Percentiles rank a stretch among this genome's conserved stretches.
These are phyloP conservation scores for Fistularia tabacaria DNA, from an alignment of 2,797 vertebrate species.

Conservation along the genomic window DNA sequence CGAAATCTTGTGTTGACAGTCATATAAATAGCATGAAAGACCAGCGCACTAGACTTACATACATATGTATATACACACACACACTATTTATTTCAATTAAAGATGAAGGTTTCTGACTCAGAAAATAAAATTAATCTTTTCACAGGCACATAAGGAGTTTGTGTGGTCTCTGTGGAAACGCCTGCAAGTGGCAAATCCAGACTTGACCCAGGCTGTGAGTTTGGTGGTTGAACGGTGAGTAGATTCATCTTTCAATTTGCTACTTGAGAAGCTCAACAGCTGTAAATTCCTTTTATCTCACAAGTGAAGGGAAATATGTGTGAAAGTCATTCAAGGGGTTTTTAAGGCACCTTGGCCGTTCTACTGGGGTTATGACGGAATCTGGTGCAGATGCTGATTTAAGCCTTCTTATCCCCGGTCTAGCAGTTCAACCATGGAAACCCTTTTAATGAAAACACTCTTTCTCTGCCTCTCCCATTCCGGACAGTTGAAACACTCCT, in stretches of 20 bases:
- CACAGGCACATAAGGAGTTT: slow-evolving; percentile 95
- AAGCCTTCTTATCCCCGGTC: slow-evolving; percentile 77
- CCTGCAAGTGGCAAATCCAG: slow-evolving; percentile 86
- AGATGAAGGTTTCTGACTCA: slow-evolving; percentile 28
- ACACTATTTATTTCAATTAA: slow-evolving; percentile 30
- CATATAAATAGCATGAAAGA: no score
- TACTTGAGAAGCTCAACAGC: slow-evolving; percentile 59
- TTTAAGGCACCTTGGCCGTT: slow-evolving; percentile 67
- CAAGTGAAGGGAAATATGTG: slow-evolving; percentile 60
- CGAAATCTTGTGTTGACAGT: no score
- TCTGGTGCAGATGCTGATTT: slow-evolving; percentile 76
- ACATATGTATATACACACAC: no score
- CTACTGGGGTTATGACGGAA: slow-evolving; percentile 70
- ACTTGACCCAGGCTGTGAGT: slow-evolving; percentile 86
- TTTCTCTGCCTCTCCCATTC: slow-evolving; percentile 58
- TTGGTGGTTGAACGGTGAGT: slow-evolving; percentile 91
- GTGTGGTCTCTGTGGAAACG: slow-evolving; percentile 94
- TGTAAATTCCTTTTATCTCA: slow-evolving; percentile 65
- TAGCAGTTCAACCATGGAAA: slow-evolving; percentile 71
- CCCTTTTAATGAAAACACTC: slow-evolving; percentile 75
- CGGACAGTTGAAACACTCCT: slow-evolving; percentile 68
- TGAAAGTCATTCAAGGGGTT: slow-evolving; percentile 67
- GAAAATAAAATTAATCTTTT: slow-evolving; percentile 44
- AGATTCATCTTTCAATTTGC: slow-evolving; percentile 57
- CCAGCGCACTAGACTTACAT: no score